Conservation (phyloP, 2,797 vertebrate species). For the Trichosurus vulpecula region DNA sequence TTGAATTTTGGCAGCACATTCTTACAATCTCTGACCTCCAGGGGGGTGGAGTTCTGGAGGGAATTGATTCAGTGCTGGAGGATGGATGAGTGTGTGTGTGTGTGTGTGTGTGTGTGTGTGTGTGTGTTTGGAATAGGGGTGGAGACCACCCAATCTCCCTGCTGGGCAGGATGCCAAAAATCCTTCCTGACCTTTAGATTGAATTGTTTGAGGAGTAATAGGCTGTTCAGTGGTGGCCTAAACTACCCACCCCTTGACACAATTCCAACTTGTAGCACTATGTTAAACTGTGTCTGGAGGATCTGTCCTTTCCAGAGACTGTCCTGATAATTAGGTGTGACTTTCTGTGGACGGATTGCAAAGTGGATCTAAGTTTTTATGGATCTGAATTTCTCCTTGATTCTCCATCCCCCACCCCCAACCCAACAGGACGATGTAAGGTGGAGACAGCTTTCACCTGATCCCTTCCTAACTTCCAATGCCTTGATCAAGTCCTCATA, state of each 20-base stretch:
- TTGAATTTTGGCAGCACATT: background rate
- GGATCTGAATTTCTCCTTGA: background rate
- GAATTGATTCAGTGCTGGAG: background rate
- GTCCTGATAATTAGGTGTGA: background rate
- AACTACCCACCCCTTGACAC: background rate
- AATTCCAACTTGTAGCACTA: background rate
- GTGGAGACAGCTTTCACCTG: background rate
- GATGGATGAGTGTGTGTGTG: background rate
- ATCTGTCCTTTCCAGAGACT: background rate
- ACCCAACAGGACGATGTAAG: background rate
- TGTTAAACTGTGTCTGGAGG: background rate
- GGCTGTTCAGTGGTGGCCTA: background rate
- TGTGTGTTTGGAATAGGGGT: background rate
- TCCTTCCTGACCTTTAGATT: background rate
- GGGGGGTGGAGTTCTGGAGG: background rate
- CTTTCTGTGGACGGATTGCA: background rate
- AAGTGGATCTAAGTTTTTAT: background rate
- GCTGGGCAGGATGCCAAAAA: background rate
- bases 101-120: background rate
- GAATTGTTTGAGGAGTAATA: background rate
- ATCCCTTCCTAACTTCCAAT: background rate
- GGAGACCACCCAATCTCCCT: background rate
- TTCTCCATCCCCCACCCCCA: background rate
- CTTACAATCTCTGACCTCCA: background rate
- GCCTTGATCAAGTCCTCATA: background rate